Percentiles rank a stretch among this genome's conserved stretches.
Conservation (phyloP, 1,140 invertebrate species). For the Drosophila nigromelanica region DNA sequence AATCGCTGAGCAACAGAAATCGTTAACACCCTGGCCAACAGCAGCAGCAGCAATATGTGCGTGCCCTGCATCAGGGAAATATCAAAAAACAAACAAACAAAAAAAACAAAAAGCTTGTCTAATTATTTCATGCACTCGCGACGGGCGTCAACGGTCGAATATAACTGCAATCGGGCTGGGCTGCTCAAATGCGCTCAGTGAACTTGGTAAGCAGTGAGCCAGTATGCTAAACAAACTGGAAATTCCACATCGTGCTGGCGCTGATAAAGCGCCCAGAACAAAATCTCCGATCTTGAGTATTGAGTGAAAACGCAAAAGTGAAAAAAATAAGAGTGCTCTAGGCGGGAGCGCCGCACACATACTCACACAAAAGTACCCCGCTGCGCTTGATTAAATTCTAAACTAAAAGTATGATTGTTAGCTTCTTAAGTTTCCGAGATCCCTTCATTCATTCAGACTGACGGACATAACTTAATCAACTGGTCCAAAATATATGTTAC, state of each 20-base stretch:
- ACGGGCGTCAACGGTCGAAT: constrained; percentile 33
- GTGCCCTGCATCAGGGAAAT: constrained; percentile 3
- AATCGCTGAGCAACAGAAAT: constrained; percentile 27
- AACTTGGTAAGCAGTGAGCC: constrained; percentile 7
- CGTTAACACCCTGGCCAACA: constrained; percentile 7
- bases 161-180: constrained; percentile 18
- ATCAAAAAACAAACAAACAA: background rate
- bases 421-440: no score
- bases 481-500: no score
- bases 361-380: no score
- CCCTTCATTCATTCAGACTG: no score
- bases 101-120: background rate
- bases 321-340: no score
- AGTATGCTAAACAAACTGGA: constrained; percentile 58
- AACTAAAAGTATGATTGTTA: no score
- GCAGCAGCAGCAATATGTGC: constrained; percentile 8
- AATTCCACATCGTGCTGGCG: constrained; percentile 58
- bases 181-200: background rate
- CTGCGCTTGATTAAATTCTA: no score
- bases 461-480: no score
- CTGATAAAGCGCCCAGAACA: constrained; percentile 29
- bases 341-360: no score
- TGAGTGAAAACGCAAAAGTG: background rate
- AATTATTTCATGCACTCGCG: constrained; percentile 34
- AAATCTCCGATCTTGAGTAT: background rate